Evolutionary conservation across 2,888 invertebrate species (phyloP).

Genomic region (Crematogaster levior): DNA sequence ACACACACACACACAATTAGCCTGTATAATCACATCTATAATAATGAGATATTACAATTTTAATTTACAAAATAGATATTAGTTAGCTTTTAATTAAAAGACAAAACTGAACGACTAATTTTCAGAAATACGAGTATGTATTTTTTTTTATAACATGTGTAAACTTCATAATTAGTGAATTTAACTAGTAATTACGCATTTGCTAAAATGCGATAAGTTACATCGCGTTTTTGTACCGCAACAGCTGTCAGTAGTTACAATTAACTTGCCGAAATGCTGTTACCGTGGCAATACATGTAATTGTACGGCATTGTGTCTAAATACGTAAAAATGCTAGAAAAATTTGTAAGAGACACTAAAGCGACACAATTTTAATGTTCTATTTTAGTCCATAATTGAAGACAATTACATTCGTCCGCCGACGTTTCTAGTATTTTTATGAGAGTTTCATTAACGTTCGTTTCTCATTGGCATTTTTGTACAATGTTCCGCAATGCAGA

Average conservation of each 20-base stretch:
- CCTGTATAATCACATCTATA: not conserved
- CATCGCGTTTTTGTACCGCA: not conserved
- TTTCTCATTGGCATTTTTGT: slow-evolving; percentile 4
- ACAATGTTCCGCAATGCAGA: slow-evolving; percentile 27
- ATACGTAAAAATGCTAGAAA: not conserved
- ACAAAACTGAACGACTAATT: not conserved
- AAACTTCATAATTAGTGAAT: not conserved
- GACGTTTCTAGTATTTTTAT: not conserved
- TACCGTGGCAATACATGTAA: not conserved
- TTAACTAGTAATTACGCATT: slow-evolving; percentile 6
- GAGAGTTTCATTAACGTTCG: not conserved
- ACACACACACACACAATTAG: not conserved
- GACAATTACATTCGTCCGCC: not conserved
- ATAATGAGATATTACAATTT: not conserved
- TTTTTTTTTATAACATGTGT: not conserved
- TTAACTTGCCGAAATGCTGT: slow-evolving; percentile 17
- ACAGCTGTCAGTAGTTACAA: slow-evolving; percentile 7
- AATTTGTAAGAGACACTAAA: not conserved
- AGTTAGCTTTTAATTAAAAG: not conserved
- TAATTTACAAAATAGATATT: slow-evolving; percentile 5
- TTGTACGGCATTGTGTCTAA: not conserved
- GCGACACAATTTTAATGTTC: not conserved
- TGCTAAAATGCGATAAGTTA: not conserved
- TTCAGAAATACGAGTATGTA: not conserved
- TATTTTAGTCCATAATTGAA: not conserved